Percentiles rank a stretch among this genome's conserved stretches.
phyloP scores from a whole-genome alignment of 1,140 invertebrate species.

The Zaprionus kolodkinae region DNA sequence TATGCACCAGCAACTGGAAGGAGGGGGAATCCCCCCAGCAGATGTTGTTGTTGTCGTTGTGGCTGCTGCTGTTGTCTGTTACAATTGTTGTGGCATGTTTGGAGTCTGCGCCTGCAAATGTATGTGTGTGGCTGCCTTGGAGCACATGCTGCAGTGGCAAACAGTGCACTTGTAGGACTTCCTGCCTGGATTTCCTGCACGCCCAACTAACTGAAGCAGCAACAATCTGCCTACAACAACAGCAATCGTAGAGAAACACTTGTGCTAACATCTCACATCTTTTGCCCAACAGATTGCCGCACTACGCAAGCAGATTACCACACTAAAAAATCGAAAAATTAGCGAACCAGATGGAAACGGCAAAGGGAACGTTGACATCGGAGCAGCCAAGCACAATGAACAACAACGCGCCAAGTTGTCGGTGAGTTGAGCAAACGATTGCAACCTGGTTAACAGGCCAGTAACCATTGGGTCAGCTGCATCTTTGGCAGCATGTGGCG shows the following conservation, averaged over 20 bases:
- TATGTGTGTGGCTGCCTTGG: conserved; percentile 6
- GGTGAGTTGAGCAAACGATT: conserved; percentile 57
- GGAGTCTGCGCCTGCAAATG: not conserved
- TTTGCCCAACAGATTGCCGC: conserved; percentile 63
- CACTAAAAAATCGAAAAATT: conserved; percentile 57
- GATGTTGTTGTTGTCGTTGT: not conserved
- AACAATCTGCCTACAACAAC: conserved; percentile 1
- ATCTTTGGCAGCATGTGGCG: conserved; percentile 4
- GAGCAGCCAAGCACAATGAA: not conserved
- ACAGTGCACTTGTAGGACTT: conserved; percentile 52
- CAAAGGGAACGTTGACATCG: conserved; percentile 17
- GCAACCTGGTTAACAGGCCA: conserved; percentile 22
- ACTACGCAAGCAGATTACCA: conserved; percentile 69
- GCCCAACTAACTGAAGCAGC: too few species aligned
- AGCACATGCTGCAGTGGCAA: conserved; percentile 11
- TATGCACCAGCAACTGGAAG: conserved; percentile 52
- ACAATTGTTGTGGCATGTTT: not conserved
- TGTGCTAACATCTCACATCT: conserved; percentile 13
- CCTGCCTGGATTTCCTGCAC: conserved; percentile 15
- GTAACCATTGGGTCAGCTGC: not conserved
- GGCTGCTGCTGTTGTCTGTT: not conserved
- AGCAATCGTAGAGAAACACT: not conserved
- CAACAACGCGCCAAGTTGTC: conserved; percentile 33
- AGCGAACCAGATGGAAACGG: conserved; percentile 35
- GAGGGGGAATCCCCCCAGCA: not conserved